Evolutionary conservation across 2,113 vertebrate species (phyloP), one percentile per base, ranked within the genome.

Genomic region (Cyanocitta stelleri): DNA sequence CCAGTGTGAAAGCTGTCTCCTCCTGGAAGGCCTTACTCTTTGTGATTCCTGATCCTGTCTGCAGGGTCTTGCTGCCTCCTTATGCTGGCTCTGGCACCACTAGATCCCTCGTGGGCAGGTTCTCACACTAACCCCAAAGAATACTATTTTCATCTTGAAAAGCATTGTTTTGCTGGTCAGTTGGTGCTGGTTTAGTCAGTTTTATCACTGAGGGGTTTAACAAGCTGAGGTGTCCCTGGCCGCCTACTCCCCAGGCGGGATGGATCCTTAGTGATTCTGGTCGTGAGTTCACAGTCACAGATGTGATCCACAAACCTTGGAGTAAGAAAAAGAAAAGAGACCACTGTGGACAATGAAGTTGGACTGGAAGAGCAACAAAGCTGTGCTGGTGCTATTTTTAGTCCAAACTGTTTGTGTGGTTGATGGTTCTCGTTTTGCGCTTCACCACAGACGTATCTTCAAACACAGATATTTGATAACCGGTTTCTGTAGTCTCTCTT

Each of bases 281-380:
- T 46, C 2, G 1, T 2, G 3, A 17, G 7, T 39, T 56, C 20
- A 1, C 13, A 27, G 39, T 27, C 43, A 37, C 7, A 58, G 33
- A 15, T 48, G 30, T 26, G 12, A 23, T 11, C 44, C 5, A 18
- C 51, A 18, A 43, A 49, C 23, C 10, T 12, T 29, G 39, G n/a
- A 48, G 72, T 7, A 16, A 78, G 32, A 23, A 74, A 20, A 16
- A 18, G 2, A 27, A 75, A 61, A 17, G 37, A 61, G 37, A 26
- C 16, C 7, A 15, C 20, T n/a, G 18, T 48, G 56, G 52, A 30
- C 35, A 63, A 5, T 49, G 68, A 37, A 66, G 79, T 9, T 89
- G 78, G 71, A 69, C 74, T 76, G 62, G 71, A 90, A 95, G 26
- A 76, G 76, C 41, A 88, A 4, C 62, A 74, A 44, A 91, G 35